Conservation (phyloP, 2,888 invertebrate genomes). For the Agrochola lota region DNA sequence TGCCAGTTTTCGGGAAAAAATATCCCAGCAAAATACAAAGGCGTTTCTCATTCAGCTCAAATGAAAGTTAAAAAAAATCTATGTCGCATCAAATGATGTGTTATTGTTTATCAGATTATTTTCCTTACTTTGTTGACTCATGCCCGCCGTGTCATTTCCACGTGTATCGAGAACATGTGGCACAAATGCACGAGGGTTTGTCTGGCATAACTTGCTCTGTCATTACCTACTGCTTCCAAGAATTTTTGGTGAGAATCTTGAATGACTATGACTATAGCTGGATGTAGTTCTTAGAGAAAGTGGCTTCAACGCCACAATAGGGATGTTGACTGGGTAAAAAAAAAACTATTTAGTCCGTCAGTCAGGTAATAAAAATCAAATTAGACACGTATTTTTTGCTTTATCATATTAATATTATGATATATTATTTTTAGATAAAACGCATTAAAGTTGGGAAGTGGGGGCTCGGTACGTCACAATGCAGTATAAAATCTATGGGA, state of each 20-base stretch:
- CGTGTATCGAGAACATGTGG: slow-evolving; percentile 51
- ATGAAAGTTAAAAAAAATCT: slow-evolving; percentile 1
- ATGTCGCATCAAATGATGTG: slow-evolving; percentile 9
- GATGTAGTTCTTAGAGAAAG: slow-evolving; percentile 1
- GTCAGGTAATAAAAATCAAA: no score
- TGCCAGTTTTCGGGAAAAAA: background rate
- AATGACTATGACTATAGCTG: background rate
- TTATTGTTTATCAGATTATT: slow-evolving; percentile 38
- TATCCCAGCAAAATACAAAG: background rate
- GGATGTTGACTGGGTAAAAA: background rate
- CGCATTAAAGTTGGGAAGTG: no score
- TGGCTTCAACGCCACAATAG: background rate
- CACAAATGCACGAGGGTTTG: slow-evolving; percentile 26
- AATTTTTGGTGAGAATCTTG: background rate
- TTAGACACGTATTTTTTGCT: background rate
- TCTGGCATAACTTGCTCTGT: slow-evolving; percentile 38
- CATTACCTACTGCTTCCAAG: slow-evolving; percentile 25
- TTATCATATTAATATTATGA: no score
- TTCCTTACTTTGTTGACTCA: slow-evolving; percentile 53
- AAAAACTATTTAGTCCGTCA: no score
- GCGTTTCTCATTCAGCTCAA: background rate
- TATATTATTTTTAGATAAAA: no score
- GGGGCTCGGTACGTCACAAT: no score
- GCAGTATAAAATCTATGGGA: no score
- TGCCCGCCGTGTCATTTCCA: slow-evolving; percentile 38